Conservation (phyloP, 2,113 vertebrate genomes). For the Oxyura jamaicensis region DNA sequence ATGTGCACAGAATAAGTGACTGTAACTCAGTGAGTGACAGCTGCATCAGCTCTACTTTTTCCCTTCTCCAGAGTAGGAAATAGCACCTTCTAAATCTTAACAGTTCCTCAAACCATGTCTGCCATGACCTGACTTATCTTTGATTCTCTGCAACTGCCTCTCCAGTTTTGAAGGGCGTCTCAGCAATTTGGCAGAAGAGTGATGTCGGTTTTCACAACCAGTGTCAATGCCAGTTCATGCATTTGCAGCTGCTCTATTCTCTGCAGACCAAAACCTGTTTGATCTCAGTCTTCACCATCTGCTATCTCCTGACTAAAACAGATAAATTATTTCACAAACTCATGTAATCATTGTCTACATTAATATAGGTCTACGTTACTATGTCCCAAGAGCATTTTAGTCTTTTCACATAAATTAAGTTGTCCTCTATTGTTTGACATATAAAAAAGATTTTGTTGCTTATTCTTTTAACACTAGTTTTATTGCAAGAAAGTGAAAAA, state of each 20-base stretch:
- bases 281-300: not conserved
- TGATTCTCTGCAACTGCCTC: not conserved
- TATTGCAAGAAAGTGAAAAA: not conserved
- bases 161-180: not conserved
- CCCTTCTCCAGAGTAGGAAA: not conserved
- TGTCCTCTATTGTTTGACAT: not conserved
- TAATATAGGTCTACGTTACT: not conserved
- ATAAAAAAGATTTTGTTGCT: not conserved
- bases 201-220: not conserved
- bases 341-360: not conserved
- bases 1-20: not conserved
- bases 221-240: not conserved
- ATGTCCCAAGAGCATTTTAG: not conserved
- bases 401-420: not conserved
- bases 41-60: not conserved
- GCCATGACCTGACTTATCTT: not conserved
- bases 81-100: not conserved
- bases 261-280: not conserved
- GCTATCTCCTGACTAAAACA: not conserved
- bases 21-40: not conserved
- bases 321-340: not conserved
- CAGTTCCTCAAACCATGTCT: not conserved
- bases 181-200: not conserved
- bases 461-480: not conserved
- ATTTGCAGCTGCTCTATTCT: not conserved